Base-by-base conservation (phyloP, 1,140 invertebrate genomes). In the Lasioglossum albipes region DNA sequence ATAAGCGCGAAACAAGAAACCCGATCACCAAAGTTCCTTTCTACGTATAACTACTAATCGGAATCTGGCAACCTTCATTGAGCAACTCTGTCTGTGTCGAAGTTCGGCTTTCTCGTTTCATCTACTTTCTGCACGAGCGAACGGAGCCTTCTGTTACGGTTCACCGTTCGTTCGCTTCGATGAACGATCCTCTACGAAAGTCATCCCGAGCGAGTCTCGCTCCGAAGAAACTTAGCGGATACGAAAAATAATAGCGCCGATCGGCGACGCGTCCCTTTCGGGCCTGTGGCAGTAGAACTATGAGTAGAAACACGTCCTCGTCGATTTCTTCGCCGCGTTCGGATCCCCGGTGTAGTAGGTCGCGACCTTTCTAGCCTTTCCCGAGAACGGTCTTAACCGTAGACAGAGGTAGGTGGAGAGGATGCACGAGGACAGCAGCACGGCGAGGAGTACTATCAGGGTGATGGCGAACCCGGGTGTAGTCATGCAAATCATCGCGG, bases 391-490 rank as follows among this genome's bases (percentile, higher is more conserved):
- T 85, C 96, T 94, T 85, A 97, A 91, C 82, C 96, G 95, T 52
- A 97, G 94, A 89, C 97, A 98, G 6, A 98, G 94, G 83, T 98
- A 96, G 2, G 96, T 96, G 36, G 97, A 98, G 59, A 98, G 94
- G 16, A 97, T 93, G 89, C 97, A 98, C 4, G 97, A 97, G 64
- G 96, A 95, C 31, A 98, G 92, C 67, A 98, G 93, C 64, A 98
- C 96, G 65, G 95, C 95, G 45, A 98, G 93, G 6, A 98, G 94
- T 18, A 98, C 94, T 52, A 97, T 95, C 12, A 98, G 93, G 12
- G 97, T 97, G 9, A 97, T 96, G 54, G 97, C 96, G 90, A 98
- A 98, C 0, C 97, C 97, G 18, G 97, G 96, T 3, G 97, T 97
- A 1, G 97, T 98, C 97, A 98, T 98, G 91, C 97, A 98, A 75